Percentiles rank a stretch among this genome's conserved stretches.
These are phyloP conservation scores for Drosophila asahinai DNA, from an alignment of 1,140 invertebrate species.

Conservation along the genomic window DNA sequence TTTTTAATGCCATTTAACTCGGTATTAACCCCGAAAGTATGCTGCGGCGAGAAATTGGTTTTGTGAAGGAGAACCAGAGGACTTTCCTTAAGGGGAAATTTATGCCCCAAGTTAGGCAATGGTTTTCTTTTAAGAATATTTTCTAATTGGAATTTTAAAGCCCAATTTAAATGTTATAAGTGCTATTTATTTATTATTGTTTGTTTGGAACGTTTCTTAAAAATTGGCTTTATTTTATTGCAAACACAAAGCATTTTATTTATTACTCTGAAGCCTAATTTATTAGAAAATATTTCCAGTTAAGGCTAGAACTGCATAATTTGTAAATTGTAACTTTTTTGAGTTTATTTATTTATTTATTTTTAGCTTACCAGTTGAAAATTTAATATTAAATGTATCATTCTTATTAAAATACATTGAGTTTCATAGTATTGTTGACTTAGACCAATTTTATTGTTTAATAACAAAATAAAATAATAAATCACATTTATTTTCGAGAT, in stretches of 20 bases:
- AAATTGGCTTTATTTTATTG: too few relatives aligned
- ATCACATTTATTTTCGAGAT: too few relatives aligned
- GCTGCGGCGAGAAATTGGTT: constrained; percentile 2
- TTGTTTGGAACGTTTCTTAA: background rate
- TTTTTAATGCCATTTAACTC: constrained; percentile 39
- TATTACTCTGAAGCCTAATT: background rate
- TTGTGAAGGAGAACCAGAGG: background rate
- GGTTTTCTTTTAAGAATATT: background rate
- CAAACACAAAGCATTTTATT: too few relatives aligned
- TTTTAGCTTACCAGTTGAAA: too few relatives aligned
- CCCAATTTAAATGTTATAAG: background rate
- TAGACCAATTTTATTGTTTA: too few relatives aligned
- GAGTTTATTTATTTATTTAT: too few relatives aligned
- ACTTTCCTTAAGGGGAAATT: background rate
- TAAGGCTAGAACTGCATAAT: too few relatives aligned
- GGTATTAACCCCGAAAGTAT: constrained; percentile 35
- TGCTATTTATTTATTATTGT: background rate
- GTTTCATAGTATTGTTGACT: too few relatives aligned
- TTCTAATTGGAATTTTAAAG: constrained; percentile 3
- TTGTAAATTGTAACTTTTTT: too few relatives aligned
- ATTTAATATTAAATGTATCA: too few relatives aligned
- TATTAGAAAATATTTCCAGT: background rate
- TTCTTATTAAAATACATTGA: too few relatives aligned
- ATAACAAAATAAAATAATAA: too few relatives aligned
- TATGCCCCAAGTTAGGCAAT: constrained; percentile 11